Base-by-base conservation (phyloP, 2,888 invertebrate species). In the Lutraria lutraria region DNA sequence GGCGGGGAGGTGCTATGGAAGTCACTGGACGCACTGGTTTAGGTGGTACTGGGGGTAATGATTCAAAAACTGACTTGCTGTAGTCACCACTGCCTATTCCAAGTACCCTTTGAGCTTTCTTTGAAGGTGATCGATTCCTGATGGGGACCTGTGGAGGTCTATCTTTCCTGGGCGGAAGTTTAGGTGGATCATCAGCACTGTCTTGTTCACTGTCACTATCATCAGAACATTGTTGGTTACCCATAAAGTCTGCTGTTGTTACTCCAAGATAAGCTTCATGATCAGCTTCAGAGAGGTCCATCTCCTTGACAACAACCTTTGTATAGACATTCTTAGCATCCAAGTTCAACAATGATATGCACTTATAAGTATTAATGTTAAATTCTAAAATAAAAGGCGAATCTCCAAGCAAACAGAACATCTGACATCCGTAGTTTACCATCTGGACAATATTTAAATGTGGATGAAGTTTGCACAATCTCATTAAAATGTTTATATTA, bases 311-410 rank as follows among this genome's bases (percentile, higher is more conserved):
- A 29, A 92, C 92, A 83, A 83, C 81, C 56, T 83, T 89, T 29
- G 56, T 56, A 21, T 82, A 76, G 13, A 93, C 85, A n/a, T 43
- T 43, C n/a, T 60, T 68, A 3, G 83, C 56, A 68, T 89, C 90
- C 88, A 91, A 91, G n/a, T 68, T 80, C 19, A 91, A 88, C 25
- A 92, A 76, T 68, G 89, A 83, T 21, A 87, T 85, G 43, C 91
- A 90, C 31, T 60, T 89, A 79, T 92, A 85, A 31, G 86, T 85
- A 4, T 88, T 80, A 56, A 88, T 84, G 80, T 92, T 90, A 83
- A 92, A 92, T 82, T 92, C 93, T 0, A 92, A 52, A 15, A 90
- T 63, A 63, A 81, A 82, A 29, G 89, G 89, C 2, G 90, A 91
- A 31, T 76, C 52, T 68, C 83, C 76, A 53, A 90, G 76, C 85